These are phyloP conservation scores for Recurvirostra avosetta DNA, from an alignment of 2,113 vertebrate genomes.

Conservation along the genomic window DNA sequence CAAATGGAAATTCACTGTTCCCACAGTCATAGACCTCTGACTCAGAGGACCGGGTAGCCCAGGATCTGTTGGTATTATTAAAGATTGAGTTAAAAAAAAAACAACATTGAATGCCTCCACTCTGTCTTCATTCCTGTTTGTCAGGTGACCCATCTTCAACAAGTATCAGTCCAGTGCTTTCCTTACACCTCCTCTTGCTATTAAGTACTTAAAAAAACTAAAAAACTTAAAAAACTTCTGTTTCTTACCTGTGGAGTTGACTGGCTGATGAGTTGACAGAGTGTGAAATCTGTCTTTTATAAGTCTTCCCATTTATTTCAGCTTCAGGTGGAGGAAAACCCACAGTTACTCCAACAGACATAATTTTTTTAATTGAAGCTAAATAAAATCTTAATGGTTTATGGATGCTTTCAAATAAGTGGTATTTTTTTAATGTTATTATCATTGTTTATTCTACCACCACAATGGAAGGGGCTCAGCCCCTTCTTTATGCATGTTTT, in stretches of 20 bases:
- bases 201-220: background rate
- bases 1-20: background rate
- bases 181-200: background rate
- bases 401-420: background rate
- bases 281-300: background rate
- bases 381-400: background rate
- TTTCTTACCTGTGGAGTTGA: background rate
- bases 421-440: background rate
- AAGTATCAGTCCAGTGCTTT: background rate
- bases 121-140: background rate
- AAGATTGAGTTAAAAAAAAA: background rate
- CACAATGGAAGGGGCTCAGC: background rate
- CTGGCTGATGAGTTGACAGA: background rate
- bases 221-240: background rate
- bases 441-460: background rate
- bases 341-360: background rate
- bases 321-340: background rate
- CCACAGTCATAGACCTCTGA: too few species aligned
- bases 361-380: background rate
- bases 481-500: background rate
- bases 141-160: background rate
- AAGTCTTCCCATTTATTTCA: background rate
- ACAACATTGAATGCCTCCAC: background rate
- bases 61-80: background rate
- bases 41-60: background rate